A percentile compares a stretch with the other conserved stretches of the same genome.
phyloP scores from a whole-genome alignment of 2,113 vertebrate genomes.

The Delphinapterus leucas region DNA sequence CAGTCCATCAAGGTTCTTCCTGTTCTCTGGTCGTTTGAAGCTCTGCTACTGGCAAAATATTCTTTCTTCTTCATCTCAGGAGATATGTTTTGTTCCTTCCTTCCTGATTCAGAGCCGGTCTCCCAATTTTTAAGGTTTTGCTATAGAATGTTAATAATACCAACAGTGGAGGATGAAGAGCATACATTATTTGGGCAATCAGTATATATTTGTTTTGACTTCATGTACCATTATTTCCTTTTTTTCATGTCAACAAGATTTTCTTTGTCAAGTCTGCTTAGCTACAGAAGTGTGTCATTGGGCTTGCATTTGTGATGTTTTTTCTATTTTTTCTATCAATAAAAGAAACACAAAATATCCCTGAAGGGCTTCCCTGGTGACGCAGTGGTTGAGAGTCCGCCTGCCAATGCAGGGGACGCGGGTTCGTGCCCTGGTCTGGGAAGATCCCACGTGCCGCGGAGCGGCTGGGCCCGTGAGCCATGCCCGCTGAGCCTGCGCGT shows the following conservation, averaged over 20 bases:
- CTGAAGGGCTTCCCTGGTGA: neutral
- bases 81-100: neutral
- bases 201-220: neutral
- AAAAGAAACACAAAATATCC: slow-evolving; percentile 5
- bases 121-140: neutral
- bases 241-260: neutral
- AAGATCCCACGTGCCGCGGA: too few relatives aligned
- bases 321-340: neutral
- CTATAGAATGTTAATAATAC: neutral
- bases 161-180: neutral
- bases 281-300: neutral
- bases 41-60: neutral
- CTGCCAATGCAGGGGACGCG: too few relatives aligned
- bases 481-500: too few relatives aligned
- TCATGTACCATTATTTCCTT: neutral
- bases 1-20: neutral
- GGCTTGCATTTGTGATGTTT: neutral
- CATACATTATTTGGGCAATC: neutral
- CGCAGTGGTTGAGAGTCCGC: too few relatives aligned
- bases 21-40: neutral
- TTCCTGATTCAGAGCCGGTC: neutral
- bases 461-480: too few relatives aligned
- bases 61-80: neutral
- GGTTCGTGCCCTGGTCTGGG: too few relatives aligned
- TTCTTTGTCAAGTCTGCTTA: neutral